Evolutionary conservation across 2,797 vertebrate genomes (phyloP), one percentile per base, ranked within the genome.

Genomic region (Mormyrus proboscirostris): DNA sequence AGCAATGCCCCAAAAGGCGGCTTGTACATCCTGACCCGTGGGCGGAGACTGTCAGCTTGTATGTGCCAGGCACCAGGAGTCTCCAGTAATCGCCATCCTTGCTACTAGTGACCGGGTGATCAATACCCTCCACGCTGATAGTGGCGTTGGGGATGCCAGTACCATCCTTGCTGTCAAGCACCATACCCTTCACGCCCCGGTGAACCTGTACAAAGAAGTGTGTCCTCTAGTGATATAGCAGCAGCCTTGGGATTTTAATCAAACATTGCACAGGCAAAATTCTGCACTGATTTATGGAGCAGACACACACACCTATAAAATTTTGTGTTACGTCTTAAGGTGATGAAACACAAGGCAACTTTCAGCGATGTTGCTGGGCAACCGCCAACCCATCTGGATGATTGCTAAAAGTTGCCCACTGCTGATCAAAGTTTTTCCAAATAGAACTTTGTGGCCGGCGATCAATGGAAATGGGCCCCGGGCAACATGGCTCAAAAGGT

Each of bases 71-170:
- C 76, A 95, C 93, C 93, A 99, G 93, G 9, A 99, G 96, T 90
- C 99, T 97, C 99, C 99, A 99, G 93, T 98, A 99, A 93, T 99
- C 98, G 91, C 99, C 99, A 49, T 93, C 95, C 88, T 89, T 95
- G 91, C 96, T 97, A 3, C 98, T 97, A 87, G 95, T 97, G 93
- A 99, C 91, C 0, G 95, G 94, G 91, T 99, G 98, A 90, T 97
- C 90, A 88, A 99, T 97, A 62, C 93, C 91, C 0, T 96, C 95
- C 53, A 99, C 95, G 0, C 93, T 96, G 92, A 99, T 97, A 90
- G 97, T 99, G 86, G 97, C 98, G 0, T 99, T 99, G 82, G 97
- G 95, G 92, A 99, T 97, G 89, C 97, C 97, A 57, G 94, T 96
- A 49, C 95, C 94, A 44, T 98, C 97, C 1, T 92, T 93, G 44